Evolutionary conservation across 2,888 invertebrate genomes (phyloP).

Genomic region (Drosophila mayaguana): DNA sequence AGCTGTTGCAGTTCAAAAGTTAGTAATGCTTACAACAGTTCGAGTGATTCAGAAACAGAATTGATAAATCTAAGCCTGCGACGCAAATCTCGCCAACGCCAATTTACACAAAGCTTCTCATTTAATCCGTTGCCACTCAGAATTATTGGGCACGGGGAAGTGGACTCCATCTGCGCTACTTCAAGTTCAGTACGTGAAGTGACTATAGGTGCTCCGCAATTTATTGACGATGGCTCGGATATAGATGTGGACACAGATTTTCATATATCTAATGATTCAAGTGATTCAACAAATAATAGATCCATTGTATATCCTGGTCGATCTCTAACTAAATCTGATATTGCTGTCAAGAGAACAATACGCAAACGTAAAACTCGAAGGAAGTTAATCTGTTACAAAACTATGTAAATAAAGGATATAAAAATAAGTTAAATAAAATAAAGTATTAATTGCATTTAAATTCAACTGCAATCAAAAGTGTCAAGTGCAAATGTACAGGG

Average conservation of each 20-base stretch:
- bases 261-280: constrained; percentile 68
- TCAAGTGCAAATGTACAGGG: constrained; percentile 38
- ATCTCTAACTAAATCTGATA: constrained; percentile 41
- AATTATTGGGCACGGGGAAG: constrained; percentile 26
- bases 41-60: constrained; percentile 48
- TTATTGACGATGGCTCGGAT: constrained; percentile 60
- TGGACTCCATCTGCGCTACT: constrained; percentile 1
- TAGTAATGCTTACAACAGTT: constrained; percentile 17
- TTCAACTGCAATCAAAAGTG: constrained; percentile 49
- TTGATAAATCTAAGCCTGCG: constrained; percentile 44
- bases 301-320: constrained; percentile 48
- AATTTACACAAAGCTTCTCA: constrained; percentile 40
- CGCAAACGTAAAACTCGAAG: constrained; percentile 43
- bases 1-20: not conserved
- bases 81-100: constrained; percentile 40
- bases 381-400: constrained; percentile 27
- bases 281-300: constrained; percentile 30
- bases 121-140: constrained; percentile 56
- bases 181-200: constrained; percentile 52
- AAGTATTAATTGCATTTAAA: constrained; percentile 36
- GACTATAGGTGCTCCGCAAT: constrained; percentile 43
- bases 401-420: constrained; percentile 26
- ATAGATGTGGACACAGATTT: constrained; percentile 54
- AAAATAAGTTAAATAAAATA: constrained; percentile 7
- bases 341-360: constrained; percentile 32